Evolutionary conservation across 2,888 invertebrate genomes (phyloP).

Genomic region (Apodemia hepburni): DNA sequence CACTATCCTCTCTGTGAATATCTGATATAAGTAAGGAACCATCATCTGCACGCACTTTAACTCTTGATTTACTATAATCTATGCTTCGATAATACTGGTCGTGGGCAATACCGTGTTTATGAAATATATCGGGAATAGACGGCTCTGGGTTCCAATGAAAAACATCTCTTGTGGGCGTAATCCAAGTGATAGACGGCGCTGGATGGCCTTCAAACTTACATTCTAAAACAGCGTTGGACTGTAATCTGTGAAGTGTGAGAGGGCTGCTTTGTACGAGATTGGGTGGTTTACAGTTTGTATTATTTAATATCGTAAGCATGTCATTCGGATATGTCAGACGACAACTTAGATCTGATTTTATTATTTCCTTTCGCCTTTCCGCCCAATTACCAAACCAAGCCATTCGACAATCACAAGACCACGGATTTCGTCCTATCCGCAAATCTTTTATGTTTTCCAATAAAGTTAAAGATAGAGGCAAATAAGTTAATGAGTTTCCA

Average conservation of each 20-base stretch:
- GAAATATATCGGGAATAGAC: slow-evolving; percentile 82
- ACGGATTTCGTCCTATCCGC: slow-evolving; percentile 87
- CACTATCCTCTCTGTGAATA: slow-evolving; percentile 89
- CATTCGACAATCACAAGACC: slow-evolving; percentile 93
- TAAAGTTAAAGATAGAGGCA: slow-evolving; percentile 85
- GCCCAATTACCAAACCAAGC: slow-evolving; percentile 84
- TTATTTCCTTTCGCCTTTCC: slow-evolving; percentile 67
- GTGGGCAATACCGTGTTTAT: slow-evolving; percentile 83
- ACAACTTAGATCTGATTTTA: slow-evolving; percentile 83
- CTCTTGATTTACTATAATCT: slow-evolving; percentile 75
- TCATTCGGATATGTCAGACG: slow-evolving; percentile 83
- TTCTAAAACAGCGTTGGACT: slow-evolving; percentile 85
- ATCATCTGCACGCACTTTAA: slow-evolving; percentile 87
- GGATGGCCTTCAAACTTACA: slow-evolving; percentile 90
- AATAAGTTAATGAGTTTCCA: slow-evolving; percentile 84
- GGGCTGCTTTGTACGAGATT: slow-evolving; percentile 81
- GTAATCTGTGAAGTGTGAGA: slow-evolving; percentile 81
- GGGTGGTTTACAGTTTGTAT: slow-evolving; percentile 86
- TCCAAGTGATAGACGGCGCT: slow-evolving; percentile 91
- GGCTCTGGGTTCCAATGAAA: slow-evolving; percentile 90
- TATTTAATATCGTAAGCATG: slow-evolving; percentile 84
- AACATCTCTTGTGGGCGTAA: slow-evolving; percentile 86
- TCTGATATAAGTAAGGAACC: slow-evolving; percentile 88
- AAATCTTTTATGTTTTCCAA: slow-evolving; percentile 82
- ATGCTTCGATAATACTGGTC: slow-evolving; percentile 68